A percentile compares a stretch with the other conserved stretches of the same genome.
These are phyloP conservation scores for Megaptera novaeangliae DNA, from an alignment of 2,113 vertebrate genomes.

Conservation along the genomic window DNA sequence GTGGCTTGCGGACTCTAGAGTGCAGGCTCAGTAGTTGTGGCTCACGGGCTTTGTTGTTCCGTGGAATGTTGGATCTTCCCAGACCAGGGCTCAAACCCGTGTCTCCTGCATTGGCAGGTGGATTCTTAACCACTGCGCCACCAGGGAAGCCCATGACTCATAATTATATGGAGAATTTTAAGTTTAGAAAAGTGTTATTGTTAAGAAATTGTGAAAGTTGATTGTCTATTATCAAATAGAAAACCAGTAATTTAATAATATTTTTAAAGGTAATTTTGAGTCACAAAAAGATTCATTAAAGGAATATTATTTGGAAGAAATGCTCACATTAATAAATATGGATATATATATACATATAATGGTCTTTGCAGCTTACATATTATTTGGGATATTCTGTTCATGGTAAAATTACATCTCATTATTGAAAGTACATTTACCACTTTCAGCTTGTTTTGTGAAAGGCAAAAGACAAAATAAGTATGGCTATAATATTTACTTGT, in stretches of 20 bases:
- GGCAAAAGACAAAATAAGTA: background rate
- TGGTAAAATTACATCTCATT: slow-evolving; percentile 53
- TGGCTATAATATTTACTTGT: background rate
- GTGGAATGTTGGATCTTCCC: no score
- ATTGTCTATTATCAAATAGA: background rate
- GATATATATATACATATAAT: background rate
- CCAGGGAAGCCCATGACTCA: no score
- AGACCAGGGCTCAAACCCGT: no score
- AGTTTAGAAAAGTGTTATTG: background rate
- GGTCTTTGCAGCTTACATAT: background rate
- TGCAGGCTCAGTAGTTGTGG: no score
- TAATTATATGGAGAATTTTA: background rate
- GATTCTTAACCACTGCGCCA: no score
- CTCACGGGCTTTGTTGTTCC: no score
- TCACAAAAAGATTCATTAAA: background rate
- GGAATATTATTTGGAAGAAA: background rate
- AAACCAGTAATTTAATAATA: background rate
- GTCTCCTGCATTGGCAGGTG: no score
- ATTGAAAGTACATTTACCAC: background rate
- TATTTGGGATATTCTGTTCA: slow-evolving; percentile 8
- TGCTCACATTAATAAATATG: background rate
- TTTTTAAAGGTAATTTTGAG: background rate
- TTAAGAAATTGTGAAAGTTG: background rate
- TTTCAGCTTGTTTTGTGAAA: background rate
- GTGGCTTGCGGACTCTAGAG: no score